Evolutionary conservation across 2,888 invertebrate genomes (phyloP), one percentile per base, ranked within the genome.

Genomic region (Drosophila phalerata): DNA sequence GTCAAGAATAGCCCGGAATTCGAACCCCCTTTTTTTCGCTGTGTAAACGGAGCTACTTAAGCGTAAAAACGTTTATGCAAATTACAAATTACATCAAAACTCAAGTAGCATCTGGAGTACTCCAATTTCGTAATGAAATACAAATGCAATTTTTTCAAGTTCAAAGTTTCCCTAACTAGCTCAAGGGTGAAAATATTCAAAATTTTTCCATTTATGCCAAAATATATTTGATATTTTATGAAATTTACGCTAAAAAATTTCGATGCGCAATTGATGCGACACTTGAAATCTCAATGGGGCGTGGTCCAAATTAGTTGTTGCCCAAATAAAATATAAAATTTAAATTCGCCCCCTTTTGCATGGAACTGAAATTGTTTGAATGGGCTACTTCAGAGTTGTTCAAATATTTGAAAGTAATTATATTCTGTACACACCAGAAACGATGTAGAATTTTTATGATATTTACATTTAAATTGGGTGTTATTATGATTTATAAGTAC

Each of bases 231-330:
- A 43, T 34, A 30, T 40, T 69, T 74, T 60, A 71, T 80, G 64
- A 64, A 78, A 87, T 85, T 87, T 78, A 85, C 49, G 69, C 69
- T 63, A 38, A 76, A 77, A 81, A 71, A 88, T 87, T 81, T 87
- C 73, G 77, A 84, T 90, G 83, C 85, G 88, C 73, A 88, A 90
- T 90, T 82, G 86, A 83, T 85, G 84, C 78, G 73, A 57, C 47
- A 77, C 85, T 85, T 45, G 47, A 81, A 65, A 68, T 72, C 67
- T 49, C 85, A 83, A 71, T 70, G 69, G 79, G 81, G 81, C 86
- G 79, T 88, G 72, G 58, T 56, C 38, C 77, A 85, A 85, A 86
- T 89, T 85, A 81, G 77, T 87, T 77, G 45, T 43, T 43, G 66
- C 62, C 58, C 64, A 60, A 43, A 10, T 11, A 19, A 40, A 42